Evolutionary conservation across 1,140 invertebrate genomes (phyloP).

Genomic region (Oryzaephilus surinamensis): DNA sequence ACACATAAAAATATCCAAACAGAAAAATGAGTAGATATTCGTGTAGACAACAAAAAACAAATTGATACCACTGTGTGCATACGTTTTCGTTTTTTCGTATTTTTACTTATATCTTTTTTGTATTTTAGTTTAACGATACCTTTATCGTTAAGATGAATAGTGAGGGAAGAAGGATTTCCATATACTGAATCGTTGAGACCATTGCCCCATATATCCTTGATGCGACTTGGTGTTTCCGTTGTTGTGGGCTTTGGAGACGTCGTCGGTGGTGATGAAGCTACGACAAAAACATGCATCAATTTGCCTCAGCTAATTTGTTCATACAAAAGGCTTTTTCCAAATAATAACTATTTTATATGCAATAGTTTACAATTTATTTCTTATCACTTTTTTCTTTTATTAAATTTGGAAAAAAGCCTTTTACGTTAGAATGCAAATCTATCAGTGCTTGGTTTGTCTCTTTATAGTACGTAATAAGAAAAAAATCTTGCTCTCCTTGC

Average conservation of each 20-base stretch:
- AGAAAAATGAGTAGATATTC: too few relatives aligned
- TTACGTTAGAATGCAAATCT: too few relatives aligned
- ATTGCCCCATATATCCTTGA: conserved; percentile 38
- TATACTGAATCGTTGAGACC: conserved; percentile 48
- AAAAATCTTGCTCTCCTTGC: too few relatives aligned
- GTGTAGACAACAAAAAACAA: conserved; percentile 9
- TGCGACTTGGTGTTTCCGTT: conserved; percentile 40
- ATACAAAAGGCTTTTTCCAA: too few relatives aligned
- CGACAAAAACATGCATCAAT: conserved; percentile 38
- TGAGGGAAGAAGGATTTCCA: conserved; percentile 47
- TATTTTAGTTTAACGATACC: conserved; percentile 22
- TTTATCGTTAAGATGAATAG: conserved; percentile 44
- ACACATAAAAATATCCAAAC: too few relatives aligned
- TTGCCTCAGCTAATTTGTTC: too few relatives aligned
- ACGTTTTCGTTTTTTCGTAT: not conserved
- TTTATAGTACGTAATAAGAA: too few relatives aligned
- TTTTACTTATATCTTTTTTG: not conserved
- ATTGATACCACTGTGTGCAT: conserved; percentile 10
- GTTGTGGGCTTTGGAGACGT: conserved; percentile 46
- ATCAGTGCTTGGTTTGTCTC: too few relatives aligned
- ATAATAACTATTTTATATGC: too few relatives aligned
- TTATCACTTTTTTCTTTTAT: too few relatives aligned
- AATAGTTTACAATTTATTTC: too few relatives aligned
- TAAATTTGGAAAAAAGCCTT: too few relatives aligned
- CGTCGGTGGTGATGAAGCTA: conserved; percentile 45